These are phyloP conservation scores for Tridacna crocea DNA, from an alignment of 2,888 invertebrate genomes.

Conservation along the genomic window DNA sequence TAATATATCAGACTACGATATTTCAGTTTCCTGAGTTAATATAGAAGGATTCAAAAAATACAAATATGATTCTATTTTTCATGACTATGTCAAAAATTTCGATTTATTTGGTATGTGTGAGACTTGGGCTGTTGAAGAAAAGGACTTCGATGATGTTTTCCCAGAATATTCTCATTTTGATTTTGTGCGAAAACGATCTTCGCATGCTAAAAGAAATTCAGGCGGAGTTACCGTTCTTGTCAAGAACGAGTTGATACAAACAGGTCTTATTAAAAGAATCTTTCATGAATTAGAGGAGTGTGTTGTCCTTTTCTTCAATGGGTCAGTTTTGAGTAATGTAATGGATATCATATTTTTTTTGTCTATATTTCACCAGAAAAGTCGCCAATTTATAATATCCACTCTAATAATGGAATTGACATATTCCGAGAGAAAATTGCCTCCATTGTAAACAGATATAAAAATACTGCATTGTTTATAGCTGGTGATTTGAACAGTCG, in stretches of 20 bases:
- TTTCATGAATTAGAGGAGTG: not conserved
- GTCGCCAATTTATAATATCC: no score
- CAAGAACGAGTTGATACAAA: not conserved
- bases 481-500: no score
- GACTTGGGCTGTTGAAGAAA: not conserved
- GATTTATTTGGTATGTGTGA: not conserved
- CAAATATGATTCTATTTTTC: not conserved
- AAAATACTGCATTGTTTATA: no score
- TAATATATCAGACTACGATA: no score
- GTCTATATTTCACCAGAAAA: no score
- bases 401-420: no score
- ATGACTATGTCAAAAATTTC: not conserved
- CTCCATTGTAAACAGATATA: no score
- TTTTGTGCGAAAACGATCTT: not conserved
- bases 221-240: conserved; percentile 5
- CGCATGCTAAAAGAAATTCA: not conserved
- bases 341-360: no score
- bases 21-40: not conserved
- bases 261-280: not conserved
- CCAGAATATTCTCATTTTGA: not conserved
- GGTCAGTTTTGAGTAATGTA: no score
- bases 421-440: no score
- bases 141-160: not conserved
- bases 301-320: not conserved
- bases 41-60: conserved; percentile 5